Percentiles rank a stretch among this genome's conserved stretches.
Conservation (phyloP, 2,797 vertebrate species). For the Coendou prehensilis region DNA sequence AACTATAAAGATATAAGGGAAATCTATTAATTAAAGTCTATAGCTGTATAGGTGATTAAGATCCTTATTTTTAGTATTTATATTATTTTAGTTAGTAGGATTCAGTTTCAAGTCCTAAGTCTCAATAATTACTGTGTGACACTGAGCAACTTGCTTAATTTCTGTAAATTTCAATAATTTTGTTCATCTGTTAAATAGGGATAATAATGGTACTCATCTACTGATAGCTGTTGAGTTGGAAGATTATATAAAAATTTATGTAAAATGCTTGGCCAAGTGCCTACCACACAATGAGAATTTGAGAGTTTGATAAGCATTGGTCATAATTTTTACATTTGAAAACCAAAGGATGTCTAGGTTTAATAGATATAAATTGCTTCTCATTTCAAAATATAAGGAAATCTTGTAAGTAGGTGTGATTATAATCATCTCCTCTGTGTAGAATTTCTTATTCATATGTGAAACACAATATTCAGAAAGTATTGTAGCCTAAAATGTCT, state of each 20-base stretch:
- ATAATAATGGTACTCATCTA: neutral
- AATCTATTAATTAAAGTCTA: conserved; percentile 34
- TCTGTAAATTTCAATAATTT: conserved; percentile 20
- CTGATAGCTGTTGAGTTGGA: conserved; percentile 13
- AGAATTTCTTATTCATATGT: neutral
- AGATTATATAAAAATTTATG: neutral
- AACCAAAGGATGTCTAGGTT: conserved; percentile 23
- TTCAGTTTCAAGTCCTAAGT: conserved; percentile 19
- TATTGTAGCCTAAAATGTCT: neutral
- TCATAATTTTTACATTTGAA: conserved; percentile 51
- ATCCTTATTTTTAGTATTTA: neutral
- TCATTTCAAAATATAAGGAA: conserved; percentile 63
- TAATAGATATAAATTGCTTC: conserved; percentile 58
- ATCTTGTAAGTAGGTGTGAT: conserved; percentile 11
- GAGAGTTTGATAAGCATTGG: neutral
- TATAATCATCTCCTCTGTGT: neutral
- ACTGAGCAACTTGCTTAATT: neutral
- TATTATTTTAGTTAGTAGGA: neutral
- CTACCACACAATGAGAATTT: neutral
- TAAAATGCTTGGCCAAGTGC: neutral
- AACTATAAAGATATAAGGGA: neutral
- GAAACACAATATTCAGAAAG: neutral
- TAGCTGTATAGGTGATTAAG: neutral
- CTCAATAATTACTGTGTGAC: neutral
- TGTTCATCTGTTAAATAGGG: neutral